These are phyloP conservation scores for Rhinatrema bivittatum DNA, from an alignment of 2,797 vertebrate species.

Conservation along the genomic window DNA sequence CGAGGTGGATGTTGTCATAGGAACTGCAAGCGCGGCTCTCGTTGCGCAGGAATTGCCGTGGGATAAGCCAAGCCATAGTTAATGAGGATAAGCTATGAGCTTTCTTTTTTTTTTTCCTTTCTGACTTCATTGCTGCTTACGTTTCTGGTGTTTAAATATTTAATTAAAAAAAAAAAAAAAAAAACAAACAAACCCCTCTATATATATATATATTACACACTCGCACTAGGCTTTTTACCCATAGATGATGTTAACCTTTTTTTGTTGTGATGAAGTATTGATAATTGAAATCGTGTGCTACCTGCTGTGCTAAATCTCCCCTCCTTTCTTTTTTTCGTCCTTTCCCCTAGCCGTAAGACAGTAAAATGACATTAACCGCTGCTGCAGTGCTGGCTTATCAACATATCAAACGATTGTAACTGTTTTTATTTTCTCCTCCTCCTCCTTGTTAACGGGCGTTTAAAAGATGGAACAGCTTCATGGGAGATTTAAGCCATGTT, in stretches of 20 bases:
- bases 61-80: conserved; percentile 17
- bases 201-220: conserved; percentile 14
- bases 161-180: conserved; percentile 18
- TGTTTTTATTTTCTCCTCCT: neutral
- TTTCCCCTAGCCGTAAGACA: conserved; percentile 22
- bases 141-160: conserved; percentile 17
- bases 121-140: conserved; percentile 12
- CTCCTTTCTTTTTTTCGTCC: neutral
- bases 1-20: too few species aligned
- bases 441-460: conserved; percentile 27
- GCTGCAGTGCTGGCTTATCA: conserved; percentile 31
- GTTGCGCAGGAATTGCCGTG: too few species aligned
- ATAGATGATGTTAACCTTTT: conserved; percentile 52
- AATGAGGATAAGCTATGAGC: conserved; percentile 23
- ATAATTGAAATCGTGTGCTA: conserved; percentile 11
- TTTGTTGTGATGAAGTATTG: conserved; percentile 60
- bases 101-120: neutral
- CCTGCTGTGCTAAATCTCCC: conserved; percentile 19
- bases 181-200: too few species aligned
- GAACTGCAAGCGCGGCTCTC: too few species aligned
- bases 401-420: conserved; percentile 44
- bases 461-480: conserved; percentile 30
- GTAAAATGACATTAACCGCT: conserved; percentile 26
- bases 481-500: conserved; percentile 44
- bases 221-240: conserved; percentile 48